Evolutionary conservation across 2,888 invertebrate genomes (phyloP), one percentile per base, ranked within the genome.

Genomic region (Sinelater perroti): DNA sequence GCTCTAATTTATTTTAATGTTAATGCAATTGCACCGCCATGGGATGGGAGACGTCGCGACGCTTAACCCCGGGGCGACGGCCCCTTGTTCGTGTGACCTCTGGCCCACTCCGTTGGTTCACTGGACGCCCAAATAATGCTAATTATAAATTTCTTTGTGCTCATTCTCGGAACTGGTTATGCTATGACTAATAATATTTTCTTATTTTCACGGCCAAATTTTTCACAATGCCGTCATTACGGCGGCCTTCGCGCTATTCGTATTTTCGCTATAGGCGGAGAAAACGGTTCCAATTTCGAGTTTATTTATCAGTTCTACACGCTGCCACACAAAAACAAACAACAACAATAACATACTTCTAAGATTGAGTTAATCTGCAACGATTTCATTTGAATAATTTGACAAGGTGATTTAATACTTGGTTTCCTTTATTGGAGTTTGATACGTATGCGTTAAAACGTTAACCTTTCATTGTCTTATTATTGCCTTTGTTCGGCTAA

Each of bases 1-100:
- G 52, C 51, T 49, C 11, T 47, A 42, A 46, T 47, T 52, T 55
- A 50, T 31, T 57, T 53, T 36, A 42, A 8, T 16, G 24, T 11
- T 35, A 50, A 42, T 54, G 52, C 49, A 61, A 26, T 50, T 60
- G 59, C 56, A 61, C 21, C 51, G 60, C 21, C 51, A 46, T 49
- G 50, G 35, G 45, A 38, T 52, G 35, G 26, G 45, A 47, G 47
- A 55, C 55, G 55, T 47, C 47, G 55, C 55, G 55, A 55, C 55
- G 55, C 55, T 47, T 20, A 40, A 36, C 46, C 31, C 46, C 21
- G 40, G 55, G 46, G 20, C 47, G 51, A 52, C 46, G 51, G 21
- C 51, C 56, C 26, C 14, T 18, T 26, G 44, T 51, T 36, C 45
- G 31, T 13, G 14, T 28, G 40, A 52, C 56, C 51, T 57, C 51